These are phyloP conservation scores for Ophraella communa DNA, from an alignment of 2,888 invertebrate genomes.

Conservation along the genomic window DNA sequence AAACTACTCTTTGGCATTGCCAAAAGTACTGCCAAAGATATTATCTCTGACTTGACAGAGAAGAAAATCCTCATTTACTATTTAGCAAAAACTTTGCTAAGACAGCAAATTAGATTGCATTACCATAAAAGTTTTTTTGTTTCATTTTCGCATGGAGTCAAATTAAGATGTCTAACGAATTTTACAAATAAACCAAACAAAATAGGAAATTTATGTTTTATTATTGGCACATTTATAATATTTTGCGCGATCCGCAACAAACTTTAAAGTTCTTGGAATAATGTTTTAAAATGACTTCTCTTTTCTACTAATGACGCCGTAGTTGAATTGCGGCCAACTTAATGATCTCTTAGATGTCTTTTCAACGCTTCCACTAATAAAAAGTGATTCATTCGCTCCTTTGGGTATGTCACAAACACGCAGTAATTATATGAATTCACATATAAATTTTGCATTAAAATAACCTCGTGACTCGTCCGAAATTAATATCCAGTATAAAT, in stretches of 20 bases:
- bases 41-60: no score
- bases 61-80: no score
- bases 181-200: neutral
- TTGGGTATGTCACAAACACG: conserved; percentile 22
- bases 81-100: no score
- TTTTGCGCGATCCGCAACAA: neutral
- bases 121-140: no score
- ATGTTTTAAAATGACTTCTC: neutral
- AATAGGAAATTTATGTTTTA: no score
- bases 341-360: conserved; percentile 31
- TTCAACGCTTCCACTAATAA: conserved; percentile 31
- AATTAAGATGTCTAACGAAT: no score
- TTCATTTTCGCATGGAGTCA: no score
- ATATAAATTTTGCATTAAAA: conserved; percentile 24
- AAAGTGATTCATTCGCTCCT: conserved; percentile 33
- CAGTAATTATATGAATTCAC: conserved; percentile 29
- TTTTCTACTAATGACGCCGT: conserved; percentile 7
- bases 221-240: no score
- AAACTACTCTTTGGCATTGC: no score
- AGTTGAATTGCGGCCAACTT: conserved; percentile 34
- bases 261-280: neutral
- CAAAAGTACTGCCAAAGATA: no score
- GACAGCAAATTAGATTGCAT: no score
- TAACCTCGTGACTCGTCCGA: conserved; percentile 15
- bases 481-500: conserved; percentile 19